Percentiles rank a stretch among this genome's conserved stretches.
Conservation (phyloP, 2,113 vertebrate genomes). For the Antennarius striatus region DNA sequence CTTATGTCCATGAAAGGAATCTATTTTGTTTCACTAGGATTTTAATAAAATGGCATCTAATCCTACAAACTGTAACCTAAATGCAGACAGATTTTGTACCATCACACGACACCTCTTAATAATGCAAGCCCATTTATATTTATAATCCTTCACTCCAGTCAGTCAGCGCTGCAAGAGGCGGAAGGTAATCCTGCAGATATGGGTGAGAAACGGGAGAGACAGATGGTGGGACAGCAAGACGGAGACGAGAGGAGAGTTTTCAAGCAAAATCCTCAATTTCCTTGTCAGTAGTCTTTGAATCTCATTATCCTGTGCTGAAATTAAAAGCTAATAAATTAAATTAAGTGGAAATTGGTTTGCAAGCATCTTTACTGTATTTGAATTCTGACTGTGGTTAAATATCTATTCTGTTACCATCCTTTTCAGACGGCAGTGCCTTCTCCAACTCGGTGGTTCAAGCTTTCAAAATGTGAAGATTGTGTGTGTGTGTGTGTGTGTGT, state of each 20-base stretch:
- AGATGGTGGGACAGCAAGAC: background rate
- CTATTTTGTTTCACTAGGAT: too few species aligned
- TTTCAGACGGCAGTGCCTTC: too few species aligned
- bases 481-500: too few species aligned
- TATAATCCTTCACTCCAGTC: background rate
- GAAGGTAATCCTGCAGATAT: background rate
- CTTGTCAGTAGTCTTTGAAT: too few species aligned
- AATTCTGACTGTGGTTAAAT: background rate
- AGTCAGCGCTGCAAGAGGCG: background rate
- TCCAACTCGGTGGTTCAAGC: too few species aligned
- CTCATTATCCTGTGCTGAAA: background rate
- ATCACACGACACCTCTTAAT: background rate
- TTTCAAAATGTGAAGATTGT: background rate
- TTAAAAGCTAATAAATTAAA: background rate
- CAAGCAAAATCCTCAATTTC: background rate
- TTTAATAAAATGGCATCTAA: background rate
- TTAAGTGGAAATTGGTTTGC: background rate
- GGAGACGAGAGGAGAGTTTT: background rate
- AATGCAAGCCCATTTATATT: background rate
- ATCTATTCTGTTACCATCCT: too few species aligned
- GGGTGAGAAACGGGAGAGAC: background rate
- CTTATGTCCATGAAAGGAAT: too few species aligned
- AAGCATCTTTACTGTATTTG: background rate
- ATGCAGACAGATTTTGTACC: background rate
- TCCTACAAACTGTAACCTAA: background rate